Base-by-base conservation (phyloP, 1,140 invertebrate species). In the Brevipalpus yothersi region DNA sequence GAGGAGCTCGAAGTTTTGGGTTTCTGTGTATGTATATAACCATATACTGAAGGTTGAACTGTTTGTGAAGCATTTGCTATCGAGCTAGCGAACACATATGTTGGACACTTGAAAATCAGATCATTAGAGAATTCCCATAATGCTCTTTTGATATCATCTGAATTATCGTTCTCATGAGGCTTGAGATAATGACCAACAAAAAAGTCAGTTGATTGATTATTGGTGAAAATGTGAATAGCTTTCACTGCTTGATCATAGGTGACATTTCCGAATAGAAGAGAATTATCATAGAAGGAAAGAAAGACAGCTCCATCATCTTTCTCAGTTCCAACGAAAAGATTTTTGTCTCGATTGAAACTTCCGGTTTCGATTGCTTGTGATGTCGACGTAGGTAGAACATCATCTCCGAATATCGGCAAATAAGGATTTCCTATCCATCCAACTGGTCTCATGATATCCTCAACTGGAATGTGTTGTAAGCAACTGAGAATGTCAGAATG, bases 41-140 rank as follows among this genome's bases (percentile, higher is more conserved):
- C 49, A 5, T 31, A 31, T 31, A 31, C 5, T 31, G 31, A 31
- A 31, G 31, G 31, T 10, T 51, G 21, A 51, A 15, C 21, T 9
- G 2, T 10, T 3, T 13, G n/a, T 13, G 49, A 10, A 19, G 49
- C n/a, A n/a, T 13, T 51, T 51, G 49, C 12, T 0, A 19, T 19
- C 21, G n/a, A 19, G 60, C n/a, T 3, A 39, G 49, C 49, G 17
- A 51, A 51, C 49, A 19, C 21, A 19, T 51, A 51, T 12, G 49
- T 51, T n/a, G n/a, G n/a, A 51, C 49, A 51, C 31, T 31, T 31
- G 5, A 31, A 31, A 17, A 51, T 19, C 9, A 51, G 49, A 5
- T 19, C 49, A 17, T 51, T 39, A 15, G 45, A 45, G 12, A 13
- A 21, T 40, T 67, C 56, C 58, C 75, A 61, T 23, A 76, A 75